These are phyloP conservation scores for Erebia ligea DNA, from an alignment of 2,888 invertebrate genomes.

Conservation along the genomic window DNA sequence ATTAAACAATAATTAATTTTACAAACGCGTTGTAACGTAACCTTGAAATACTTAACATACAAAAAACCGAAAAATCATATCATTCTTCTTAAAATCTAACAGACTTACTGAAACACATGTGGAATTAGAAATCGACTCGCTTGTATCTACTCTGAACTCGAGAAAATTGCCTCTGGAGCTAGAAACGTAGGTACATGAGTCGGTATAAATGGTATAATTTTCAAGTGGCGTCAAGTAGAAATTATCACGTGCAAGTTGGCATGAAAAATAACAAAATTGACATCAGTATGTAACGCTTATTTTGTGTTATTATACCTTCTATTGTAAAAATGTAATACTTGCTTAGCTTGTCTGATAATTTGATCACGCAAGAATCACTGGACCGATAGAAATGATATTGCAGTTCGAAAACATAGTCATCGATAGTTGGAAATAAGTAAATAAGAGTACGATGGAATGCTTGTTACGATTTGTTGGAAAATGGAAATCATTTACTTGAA, in stretches of 20 bases:
- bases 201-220: slow-evolving; percentile 16
- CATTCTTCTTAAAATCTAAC: slow-evolving; percentile 10
- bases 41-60: too few relatives aligned
- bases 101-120: slow-evolving; percentile 4
- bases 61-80: background rate
- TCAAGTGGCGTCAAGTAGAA: slow-evolving; percentile 1
- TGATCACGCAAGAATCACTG: too few relatives aligned
- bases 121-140: slow-evolving; percentile 30
- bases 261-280: background rate
- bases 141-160: slow-evolving; percentile 19
- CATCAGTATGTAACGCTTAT: background rate
- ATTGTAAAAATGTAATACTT: background rate
- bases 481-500: too few relatives aligned
- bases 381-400: too few relatives aligned
- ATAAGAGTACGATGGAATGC: too few relatives aligned
- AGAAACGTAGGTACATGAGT: slow-evolving; percentile 9
- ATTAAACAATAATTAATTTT: too few relatives aligned
- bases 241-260: slow-evolving; percentile 14
- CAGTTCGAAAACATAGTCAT: too few relatives aligned
- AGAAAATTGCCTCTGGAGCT: slow-evolving; percentile 17
- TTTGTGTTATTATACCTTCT: background rate
- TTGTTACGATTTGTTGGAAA: too few relatives aligned
- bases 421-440: too few relatives aligned
- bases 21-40: too few relatives aligned
- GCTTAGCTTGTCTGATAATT: background rate